Evolutionary conservation across 2,888 invertebrate genomes (phyloP).

Genomic region (Poecilobothrus nobilitatus): DNA sequence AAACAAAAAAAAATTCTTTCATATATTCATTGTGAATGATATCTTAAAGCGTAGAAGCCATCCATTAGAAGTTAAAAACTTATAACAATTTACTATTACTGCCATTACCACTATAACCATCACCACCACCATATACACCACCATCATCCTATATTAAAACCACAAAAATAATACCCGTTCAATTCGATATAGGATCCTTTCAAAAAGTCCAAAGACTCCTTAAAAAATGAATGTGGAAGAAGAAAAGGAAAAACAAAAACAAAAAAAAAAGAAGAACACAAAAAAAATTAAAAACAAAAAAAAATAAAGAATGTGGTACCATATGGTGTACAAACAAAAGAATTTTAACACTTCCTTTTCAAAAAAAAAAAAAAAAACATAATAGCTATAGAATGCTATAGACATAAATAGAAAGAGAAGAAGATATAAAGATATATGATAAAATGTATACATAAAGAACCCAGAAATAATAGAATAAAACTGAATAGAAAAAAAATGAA

Average conservation of each 20-base stretch:
- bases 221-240: not conserved
- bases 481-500: too few relatives aligned
- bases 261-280: too few relatives aligned
- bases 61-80: not conserved
- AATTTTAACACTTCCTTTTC: slow-evolving; percentile 1
- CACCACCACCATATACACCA: not conserved
- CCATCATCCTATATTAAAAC: not conserved
- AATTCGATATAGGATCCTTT: not conserved
- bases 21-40: too few relatives aligned
- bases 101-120: too few relatives aligned
- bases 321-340: slow-evolving; percentile 4
- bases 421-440: not conserved
- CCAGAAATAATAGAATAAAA: not conserved
- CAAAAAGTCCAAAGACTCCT: not conserved
- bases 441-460: too few relatives aligned
- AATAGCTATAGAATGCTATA: too few relatives aligned
- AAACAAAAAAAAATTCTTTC: too few relatives aligned
- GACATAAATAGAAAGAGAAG: not conserved
- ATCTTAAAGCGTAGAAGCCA: not conserved
- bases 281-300: too few relatives aligned
- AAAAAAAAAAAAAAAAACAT: too few relatives aligned
- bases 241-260: not conserved
- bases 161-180: not conserved
- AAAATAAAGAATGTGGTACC: not conserved
- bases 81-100: not conserved